These are phyloP conservation scores for Phocoena sinus DNA, from an alignment of 2,113 vertebrate genomes.

Conservation along the genomic window DNA sequence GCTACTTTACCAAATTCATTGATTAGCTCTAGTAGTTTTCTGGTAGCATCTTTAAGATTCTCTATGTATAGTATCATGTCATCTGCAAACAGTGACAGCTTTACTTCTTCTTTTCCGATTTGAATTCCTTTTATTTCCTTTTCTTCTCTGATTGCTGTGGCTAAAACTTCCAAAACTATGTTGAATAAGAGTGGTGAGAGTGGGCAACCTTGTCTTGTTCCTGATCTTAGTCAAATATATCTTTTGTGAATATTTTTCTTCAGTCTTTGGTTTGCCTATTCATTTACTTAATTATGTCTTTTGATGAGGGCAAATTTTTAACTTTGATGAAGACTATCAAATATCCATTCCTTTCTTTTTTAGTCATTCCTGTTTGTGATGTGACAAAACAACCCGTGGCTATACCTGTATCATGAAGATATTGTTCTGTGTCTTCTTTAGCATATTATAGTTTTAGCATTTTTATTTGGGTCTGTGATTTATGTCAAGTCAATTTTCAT, in stretches of 20 bases:
- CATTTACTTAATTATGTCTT: neutral
- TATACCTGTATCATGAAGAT: neutral
- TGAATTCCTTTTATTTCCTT: no score
- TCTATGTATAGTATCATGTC: no score
- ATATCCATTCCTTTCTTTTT: neutral
- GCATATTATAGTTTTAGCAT: neutral
- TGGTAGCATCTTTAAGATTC: no score
- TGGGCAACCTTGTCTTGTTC: no score
- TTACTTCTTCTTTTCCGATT: no score
- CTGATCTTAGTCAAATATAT: no score
- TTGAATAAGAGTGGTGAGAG: no score
- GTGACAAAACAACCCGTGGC: neutral
- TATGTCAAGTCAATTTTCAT: neutral
- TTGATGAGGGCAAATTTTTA: neutral
- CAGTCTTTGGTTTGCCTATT: neutral
- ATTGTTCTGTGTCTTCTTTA: neutral
- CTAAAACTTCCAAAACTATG: no score
- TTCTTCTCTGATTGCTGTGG: no score
- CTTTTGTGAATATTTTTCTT: neutral
- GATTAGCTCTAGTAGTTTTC: no score
- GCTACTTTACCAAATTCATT: no score
- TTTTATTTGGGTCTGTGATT: neutral
- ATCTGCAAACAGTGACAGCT: no score
- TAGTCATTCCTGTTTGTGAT: neutral
- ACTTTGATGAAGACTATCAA: neutral